phyloP scores from a whole-genome alignment of 1,140 invertebrate genomes.

The Lethocerus indicus region DNA sequence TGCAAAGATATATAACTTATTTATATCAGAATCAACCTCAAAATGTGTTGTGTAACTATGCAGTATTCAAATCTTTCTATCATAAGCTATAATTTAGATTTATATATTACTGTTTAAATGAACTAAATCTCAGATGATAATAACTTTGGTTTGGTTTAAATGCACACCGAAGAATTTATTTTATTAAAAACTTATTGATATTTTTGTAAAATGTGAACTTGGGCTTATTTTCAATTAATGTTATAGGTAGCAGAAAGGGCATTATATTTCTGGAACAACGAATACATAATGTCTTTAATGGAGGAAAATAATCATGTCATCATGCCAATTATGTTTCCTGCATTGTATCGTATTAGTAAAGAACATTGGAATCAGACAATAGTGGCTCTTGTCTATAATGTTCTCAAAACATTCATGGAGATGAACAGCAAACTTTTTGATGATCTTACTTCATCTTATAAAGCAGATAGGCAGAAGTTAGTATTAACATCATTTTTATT shows the following conservation, averaged over 20 bases:
- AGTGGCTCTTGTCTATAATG: conserved; percentile 97
- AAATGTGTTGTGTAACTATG: too few relatives aligned
- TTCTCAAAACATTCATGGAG: conserved; percentile 99
- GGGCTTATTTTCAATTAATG: conserved; percentile 3
- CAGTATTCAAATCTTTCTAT: too few relatives aligned
- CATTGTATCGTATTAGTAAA: conserved; percentile 94
- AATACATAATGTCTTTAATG: conserved; percentile 89
- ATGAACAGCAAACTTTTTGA: conserved; percentile 99
- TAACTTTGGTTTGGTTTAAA: too few relatives aligned
- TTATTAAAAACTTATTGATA: neutral
- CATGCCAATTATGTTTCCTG: conserved; percentile 91
- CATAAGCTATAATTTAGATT: too few relatives aligned
- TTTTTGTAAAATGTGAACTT: neutral
- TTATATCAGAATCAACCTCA: too few relatives aligned
- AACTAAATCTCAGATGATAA: too few relatives aligned
- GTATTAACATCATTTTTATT: too few relatives aligned
- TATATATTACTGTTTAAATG: too few relatives aligned
- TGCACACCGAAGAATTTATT: neutral
- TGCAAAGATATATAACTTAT: too few relatives aligned
- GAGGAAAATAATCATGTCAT: conserved; percentile 84
- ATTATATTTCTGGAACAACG: conserved; percentile 93
- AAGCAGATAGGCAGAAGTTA: conserved; percentile 94
- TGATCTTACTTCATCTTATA: conserved; percentile 94
- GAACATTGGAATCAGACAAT: conserved; percentile 99
- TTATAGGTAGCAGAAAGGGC: conserved; percentile 87